Evolutionary conservation across 2,888 invertebrate genomes (phyloP).

Genomic region (Helobdella robusta): DNA sequence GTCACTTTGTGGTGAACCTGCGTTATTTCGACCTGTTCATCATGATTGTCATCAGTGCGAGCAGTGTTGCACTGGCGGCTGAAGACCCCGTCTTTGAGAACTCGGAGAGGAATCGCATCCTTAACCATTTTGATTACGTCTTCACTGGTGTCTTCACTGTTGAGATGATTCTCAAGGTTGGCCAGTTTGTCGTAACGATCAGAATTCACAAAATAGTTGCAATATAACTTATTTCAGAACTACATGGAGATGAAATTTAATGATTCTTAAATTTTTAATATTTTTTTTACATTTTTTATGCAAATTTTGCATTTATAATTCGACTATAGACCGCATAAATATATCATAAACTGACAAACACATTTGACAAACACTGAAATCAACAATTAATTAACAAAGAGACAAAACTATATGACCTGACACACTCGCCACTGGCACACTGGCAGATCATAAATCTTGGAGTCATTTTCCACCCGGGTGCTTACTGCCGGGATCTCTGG

Average conservation of each 20-base stretch:
- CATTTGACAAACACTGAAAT: no score
- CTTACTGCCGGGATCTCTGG: conserved; percentile 96
- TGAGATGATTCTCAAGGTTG: conserved; percentile 84
- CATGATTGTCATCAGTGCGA: conserved; percentile 97
- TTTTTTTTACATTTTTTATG: no score
- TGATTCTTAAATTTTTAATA: no score
- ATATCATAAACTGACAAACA: no score
- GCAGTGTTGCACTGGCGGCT: conserved; percentile 96
- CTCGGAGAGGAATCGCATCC: conserved; percentile 70
- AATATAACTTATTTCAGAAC: no score
- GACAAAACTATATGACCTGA: no score
- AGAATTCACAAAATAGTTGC: no score
- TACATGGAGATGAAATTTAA: no score
- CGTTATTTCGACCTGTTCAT: conserved; percentile 99
- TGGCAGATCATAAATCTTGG: conserved; percentile 63
- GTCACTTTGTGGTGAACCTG: conserved; percentile 98
- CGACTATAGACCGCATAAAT: no score
- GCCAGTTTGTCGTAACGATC: not conserved
- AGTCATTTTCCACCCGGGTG: conserved; percentile 89
- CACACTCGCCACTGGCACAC: no score
- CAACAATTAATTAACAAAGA: no score
- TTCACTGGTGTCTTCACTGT: conserved; percentile 99
- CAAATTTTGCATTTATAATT: no score
- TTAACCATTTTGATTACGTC: conserved; percentile 97
- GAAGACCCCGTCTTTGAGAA: conserved; percentile 96